Base-by-base conservation (phyloP, 2,888 invertebrate species). In the Drosophila pseudotalamancana region DNA sequence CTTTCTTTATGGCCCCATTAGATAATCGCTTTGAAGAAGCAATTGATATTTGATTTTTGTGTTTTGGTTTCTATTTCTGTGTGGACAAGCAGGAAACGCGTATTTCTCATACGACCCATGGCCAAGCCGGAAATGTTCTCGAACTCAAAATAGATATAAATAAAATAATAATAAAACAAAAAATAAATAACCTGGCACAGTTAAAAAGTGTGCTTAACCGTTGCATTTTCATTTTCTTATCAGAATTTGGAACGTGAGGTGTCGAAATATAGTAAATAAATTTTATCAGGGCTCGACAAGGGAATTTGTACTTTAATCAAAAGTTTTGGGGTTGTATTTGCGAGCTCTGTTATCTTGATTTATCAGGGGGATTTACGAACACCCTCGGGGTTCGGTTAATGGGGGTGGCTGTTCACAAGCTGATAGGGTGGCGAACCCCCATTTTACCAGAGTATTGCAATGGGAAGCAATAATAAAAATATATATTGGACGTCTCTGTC, bases 111-210 rank as follows among this genome's bases (percentile, higher is more conserved):
- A 35, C 9, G 34, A 6, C 12, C 4, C 57, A 45, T 25, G 32
- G 18, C 35, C 35, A 51, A 43, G 42, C 43, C 71, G 61, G 66
- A 71, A 70, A 40, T 60, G 43, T 43, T 50, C 61, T 29, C 29
- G 56, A 35, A 50, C 51, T 48, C 39, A 54, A 67, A 70, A 70
- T 71, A 71, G 66, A 34, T 19, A 11, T n/a, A 14, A 48, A 4
- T 5, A 3, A 31, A 31, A 31, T 3, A 11, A 40, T 14, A 8
- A 35, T 35, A 9, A 18, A 3, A 18, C 11, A 25, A 25, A 25
- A 34, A 23, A 14, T 2, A 65, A 35, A 35, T 35, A 49, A 46
- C 32, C 37, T 11, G 45, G 31, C 63, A 54, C 18, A 31, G 39
- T 43, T 27, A 18, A n/a, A 43, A 16, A 6, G 5, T n/a, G 3